Conservation (phyloP, 35 echinoderm and acorn worm genomes). For the Apostichopus parvimensis region DNA sequence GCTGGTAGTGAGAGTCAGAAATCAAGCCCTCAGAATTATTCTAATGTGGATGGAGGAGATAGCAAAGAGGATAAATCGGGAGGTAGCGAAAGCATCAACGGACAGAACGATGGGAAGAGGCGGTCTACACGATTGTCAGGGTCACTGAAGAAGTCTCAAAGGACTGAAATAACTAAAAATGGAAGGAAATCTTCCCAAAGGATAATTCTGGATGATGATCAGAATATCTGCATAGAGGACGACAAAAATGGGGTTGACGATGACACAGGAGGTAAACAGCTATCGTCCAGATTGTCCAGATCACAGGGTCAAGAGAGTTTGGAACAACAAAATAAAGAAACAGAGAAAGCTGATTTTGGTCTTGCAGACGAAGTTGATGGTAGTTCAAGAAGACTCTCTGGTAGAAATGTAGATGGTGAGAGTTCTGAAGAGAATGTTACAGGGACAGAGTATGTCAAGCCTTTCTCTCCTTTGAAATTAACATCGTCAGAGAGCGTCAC, state of each 20-base stretch:
- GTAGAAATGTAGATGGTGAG: background rate
- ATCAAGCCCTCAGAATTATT: background rate
- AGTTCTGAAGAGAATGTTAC: background rate
- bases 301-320: background rate
- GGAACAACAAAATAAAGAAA: background rate
- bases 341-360: background rate
- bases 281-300: constrained; percentile 10
- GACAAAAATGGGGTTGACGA: background rate
- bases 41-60: background rate
- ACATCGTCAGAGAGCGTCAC: background rate
- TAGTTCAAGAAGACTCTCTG: background rate
- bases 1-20: background rate
- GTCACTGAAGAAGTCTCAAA: background rate
- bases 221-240: background rate
- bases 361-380: background rate
- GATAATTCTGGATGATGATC: background rate
- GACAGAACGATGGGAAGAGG: background rate
- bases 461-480: background rate
- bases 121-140: background rate
- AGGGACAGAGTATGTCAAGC: background rate
- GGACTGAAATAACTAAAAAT: background rate
- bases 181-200: background rate
- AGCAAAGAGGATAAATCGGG: background rate
- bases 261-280: background rate
- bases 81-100: background rate